phyloP scores from a whole-genome alignment of 2,113 vertebrate species.

The Podarcis raffonei region DNA sequence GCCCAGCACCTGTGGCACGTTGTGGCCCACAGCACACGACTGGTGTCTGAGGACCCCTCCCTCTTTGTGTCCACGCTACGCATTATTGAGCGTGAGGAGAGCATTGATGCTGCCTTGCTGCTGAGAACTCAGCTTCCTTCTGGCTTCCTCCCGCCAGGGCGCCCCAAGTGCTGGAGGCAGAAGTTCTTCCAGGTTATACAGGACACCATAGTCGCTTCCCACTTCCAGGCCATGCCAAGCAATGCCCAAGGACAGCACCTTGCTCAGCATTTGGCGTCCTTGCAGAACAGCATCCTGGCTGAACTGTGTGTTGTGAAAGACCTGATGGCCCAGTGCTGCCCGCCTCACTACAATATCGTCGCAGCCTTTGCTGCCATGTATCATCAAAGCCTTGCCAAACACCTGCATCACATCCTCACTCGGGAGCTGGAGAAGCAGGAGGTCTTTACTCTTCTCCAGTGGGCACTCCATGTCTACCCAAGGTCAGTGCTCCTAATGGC shows the following conservation, averaged over 20 bases:
- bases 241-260: constrained; percentile 80
- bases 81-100: constrained; percentile 92
- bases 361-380: constrained; percentile 81
- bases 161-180: constrained; percentile 88
- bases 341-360: constrained; percentile 86
- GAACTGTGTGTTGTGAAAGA: constrained; percentile 87
- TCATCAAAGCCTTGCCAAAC: constrained; percentile 81
- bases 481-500: constrained; percentile 78
- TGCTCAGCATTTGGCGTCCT: constrained; percentile 82
- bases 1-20: constrained; percentile 86
- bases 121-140: constrained; percentile 48
- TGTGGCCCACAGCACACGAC: constrained; percentile 77
- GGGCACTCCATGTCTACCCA: constrained; percentile 87
- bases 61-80: constrained; percentile 90
- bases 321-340: constrained; percentile 91
- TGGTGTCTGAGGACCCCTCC: constrained; percentile 87
- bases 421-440: constrained; percentile 90
- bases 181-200: constrained; percentile 86
- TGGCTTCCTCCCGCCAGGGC: constrained; percentile 79
- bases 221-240: constrained; percentile 36
- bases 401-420: constrained; percentile 84
- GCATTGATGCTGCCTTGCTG: constrained; percentile 75
- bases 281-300: constrained; percentile 84
- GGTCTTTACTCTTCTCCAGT: constrained; percentile 90
- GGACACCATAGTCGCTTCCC: constrained; percentile 68